Base-by-base conservation (phyloP, 2,113 vertebrate species). In the Sylvietta virens region DNA sequence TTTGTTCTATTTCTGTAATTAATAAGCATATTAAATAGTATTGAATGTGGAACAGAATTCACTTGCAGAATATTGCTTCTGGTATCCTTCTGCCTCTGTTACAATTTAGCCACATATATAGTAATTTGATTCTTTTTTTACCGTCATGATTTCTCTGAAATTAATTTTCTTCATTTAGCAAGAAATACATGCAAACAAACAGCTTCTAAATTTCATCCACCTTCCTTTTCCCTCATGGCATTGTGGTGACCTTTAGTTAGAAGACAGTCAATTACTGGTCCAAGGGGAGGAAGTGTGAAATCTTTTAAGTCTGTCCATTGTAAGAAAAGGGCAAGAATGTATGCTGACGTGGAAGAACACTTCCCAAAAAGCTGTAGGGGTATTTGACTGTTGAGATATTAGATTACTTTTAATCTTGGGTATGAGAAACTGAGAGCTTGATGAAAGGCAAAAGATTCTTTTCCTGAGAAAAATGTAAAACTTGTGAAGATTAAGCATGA, bases 391-490 rank as follows among this genome's bases (percentile, higher is more conserved):
- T n/a, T 94, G 67, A 82, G 72, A 57, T 65, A 70, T 56, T 93
- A 56, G 20, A 79, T 90, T 94, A 90, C 89, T 28, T 28, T 40
- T 96, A 78, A 67, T 94, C 84, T 31, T 72, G 54, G 60, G 5
- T 95, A 82, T 96, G 72, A 86, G 90, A 94, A 70, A 82, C 37
- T 74, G 44, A 87, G 57, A 91, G 58, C 39, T 28, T 90, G 65
- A 39, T 71, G 48, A 94, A 88, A 58, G 42, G 67, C 30, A 71
- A 57, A 51, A 87, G 79, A 85, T 66, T 81, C n/a, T 57, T 86
- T 91, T 93, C 60, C 48, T 90, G 82, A 97, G 86, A 93, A 89
- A 88, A 90, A 78, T 87, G 40, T 71, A 72, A 45, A 82, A 62
- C 66, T 93, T 89, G 70, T 9, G 10, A 88, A 89, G 76, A 81